Evolutionary conservation across 2,113 vertebrate species (phyloP).

Genomic region (Megaceryle torquata): DNA sequence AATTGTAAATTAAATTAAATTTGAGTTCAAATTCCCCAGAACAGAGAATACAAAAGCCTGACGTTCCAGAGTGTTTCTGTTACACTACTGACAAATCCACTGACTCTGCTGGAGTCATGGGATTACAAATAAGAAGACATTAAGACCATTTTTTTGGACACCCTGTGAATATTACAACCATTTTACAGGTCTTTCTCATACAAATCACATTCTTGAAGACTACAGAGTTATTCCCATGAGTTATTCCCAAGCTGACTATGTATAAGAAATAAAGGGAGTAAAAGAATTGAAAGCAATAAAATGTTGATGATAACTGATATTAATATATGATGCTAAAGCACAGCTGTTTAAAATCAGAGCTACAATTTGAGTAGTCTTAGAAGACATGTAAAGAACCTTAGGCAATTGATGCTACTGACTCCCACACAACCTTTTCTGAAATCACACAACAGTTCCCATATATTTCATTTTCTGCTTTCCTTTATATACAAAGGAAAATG

Average conservation of each 20-base stretch:
- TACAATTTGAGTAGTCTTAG: not conserved
- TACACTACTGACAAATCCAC: not conserved
- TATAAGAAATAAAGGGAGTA: not conserved
- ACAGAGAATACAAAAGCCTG: not conserved
- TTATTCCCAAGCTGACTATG: not conserved
- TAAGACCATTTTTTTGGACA: not conserved
- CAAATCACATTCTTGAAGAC: not conserved
- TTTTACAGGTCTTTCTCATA: not conserved
- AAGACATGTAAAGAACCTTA: not conserved
- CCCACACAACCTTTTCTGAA: not conserved
- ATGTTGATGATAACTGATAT: not conserved
- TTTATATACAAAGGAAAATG: not conserved
- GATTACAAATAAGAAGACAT: not conserved
- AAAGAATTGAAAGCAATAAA: not conserved
- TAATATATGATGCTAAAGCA: not conserved
- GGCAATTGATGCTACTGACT: not conserved
- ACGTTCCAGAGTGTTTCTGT: not conserved
- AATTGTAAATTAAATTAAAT: not conserved
- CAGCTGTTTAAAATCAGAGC: not conserved
- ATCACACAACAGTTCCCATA: not conserved
- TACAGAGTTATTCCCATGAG: not conserved
- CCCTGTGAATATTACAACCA: not conserved
- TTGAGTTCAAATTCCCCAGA: not conserved
- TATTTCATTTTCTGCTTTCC: not conserved
- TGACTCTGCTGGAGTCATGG: not conserved